A percentile compares a stretch with the other conserved stretches of the same genome.
These are phyloP conservation scores for Seriola rivoliana DNA, from an alignment of 2,113 vertebrate genomes.

Conservation along the genomic window DNA sequence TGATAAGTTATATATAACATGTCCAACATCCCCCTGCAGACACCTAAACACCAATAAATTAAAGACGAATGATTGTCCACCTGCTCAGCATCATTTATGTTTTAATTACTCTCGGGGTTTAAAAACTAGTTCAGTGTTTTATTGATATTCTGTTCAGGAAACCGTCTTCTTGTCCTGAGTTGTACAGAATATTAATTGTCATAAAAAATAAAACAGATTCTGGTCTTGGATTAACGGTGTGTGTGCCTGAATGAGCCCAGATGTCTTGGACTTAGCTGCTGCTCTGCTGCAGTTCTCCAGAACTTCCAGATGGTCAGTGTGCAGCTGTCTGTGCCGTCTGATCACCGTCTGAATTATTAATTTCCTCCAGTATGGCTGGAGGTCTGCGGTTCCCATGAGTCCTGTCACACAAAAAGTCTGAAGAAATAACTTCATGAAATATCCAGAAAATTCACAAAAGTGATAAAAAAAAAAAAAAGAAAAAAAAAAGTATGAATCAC, in stretches of 20 bases:
- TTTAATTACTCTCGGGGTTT: not conserved
- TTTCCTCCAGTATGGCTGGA: not conserved
- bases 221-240: not conserved
- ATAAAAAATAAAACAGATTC: not conserved
- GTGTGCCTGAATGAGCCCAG: not conserved
- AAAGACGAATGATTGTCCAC: not conserved
- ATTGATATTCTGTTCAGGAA: not conserved
- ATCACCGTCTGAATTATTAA: slow-evolving; percentile 50
- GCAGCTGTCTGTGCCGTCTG: slow-evolving; percentile 13
- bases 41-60: not conserved
- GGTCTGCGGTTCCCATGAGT: not conserved
- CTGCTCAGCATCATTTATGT: not conserved
- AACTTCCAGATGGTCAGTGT: slow-evolving; percentile 53
- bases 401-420: slow-evolving; percentile 14
- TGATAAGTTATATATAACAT: not conserved
- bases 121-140: not conserved
- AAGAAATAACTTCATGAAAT: not conserved
- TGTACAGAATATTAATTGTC: not conserved
- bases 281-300: not conserved
- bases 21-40: not conserved
- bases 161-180: not conserved
- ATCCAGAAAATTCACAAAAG: not conserved
- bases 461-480: no score
- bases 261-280: not conserved
- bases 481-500: not conserved